Conservation (phyloP, 2,113 vertebrate species). For the Stegostoma tigrinum region DNA sequence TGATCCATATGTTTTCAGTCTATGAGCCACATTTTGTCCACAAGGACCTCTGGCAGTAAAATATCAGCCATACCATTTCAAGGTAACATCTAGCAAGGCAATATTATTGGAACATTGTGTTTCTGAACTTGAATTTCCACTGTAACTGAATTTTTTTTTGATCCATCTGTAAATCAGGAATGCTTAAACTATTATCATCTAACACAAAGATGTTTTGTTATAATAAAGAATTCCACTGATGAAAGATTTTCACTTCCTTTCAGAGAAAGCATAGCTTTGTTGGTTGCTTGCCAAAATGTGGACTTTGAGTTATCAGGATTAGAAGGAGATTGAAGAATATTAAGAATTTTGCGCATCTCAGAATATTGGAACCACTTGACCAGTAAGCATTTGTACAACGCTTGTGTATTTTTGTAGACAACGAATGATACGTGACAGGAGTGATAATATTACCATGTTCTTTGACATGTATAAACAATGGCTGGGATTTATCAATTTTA, state of each 20-base stretch:
- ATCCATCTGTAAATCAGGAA: neutral
- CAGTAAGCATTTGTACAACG: neutral
- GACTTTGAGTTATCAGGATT: neutral
- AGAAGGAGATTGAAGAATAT: neutral
- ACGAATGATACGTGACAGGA: neutral
- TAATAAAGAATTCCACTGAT: neutral
- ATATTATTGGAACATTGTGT: neutral
- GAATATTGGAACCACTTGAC: neutral
- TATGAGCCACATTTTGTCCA: neutral
- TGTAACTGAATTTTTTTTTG: neutral
- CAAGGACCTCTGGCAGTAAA: neutral
- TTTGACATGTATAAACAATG: neutral
- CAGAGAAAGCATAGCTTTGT: neutral
- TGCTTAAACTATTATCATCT: neutral
- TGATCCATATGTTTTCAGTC: neutral
- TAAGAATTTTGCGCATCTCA: neutral
- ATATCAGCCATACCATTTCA: neutral
- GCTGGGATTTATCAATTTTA: slow-evolving; percentile 4
- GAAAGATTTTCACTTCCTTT: neutral
- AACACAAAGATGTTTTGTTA: neutral
- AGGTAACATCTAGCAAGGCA: neutral
- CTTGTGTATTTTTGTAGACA: slow-evolving; percentile 1
- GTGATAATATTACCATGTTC: slow-evolving; percentile 3
- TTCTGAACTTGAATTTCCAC: neutral
- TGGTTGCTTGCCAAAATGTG: neutral